Conservation (phyloP, 1,140 invertebrate genomes). For the Lasioglossum baleicum region DNA sequence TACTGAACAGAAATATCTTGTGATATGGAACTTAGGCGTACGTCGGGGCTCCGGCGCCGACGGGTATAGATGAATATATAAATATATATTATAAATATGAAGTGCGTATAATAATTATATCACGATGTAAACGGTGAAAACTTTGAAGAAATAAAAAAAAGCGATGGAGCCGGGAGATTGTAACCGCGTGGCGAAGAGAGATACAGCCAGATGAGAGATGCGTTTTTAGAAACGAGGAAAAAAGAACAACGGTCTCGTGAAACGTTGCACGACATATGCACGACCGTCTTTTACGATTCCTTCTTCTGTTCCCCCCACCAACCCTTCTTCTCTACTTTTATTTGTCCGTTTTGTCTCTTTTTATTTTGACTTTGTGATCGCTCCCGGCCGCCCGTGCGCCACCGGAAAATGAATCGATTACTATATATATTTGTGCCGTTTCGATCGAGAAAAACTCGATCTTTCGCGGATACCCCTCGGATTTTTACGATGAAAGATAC, state of each 20-base stretch:
- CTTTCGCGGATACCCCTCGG: too few relatives aligned
- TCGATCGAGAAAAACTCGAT: too few relatives aligned
- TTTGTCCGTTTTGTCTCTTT: background rate
- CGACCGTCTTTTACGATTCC: constrained; percentile 16
- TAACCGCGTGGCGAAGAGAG: constrained; percentile 11
- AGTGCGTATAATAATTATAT: constrained; percentile 44
- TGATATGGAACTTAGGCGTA: constrained; percentile 73
- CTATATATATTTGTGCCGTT: background rate
- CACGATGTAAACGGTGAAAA: constrained; percentile 39
- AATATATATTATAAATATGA: constrained; percentile 45
- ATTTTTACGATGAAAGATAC: background rate
- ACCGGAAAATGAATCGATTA: background rate
- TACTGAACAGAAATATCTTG: constrained; percentile 71
- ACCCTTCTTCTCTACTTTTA: background rate
- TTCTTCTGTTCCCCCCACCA: background rate
- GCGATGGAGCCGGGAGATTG: background rate
- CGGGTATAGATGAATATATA: constrained; percentile 52
- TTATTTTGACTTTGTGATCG: background rate
- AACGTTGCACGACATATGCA: constrained; percentile 27
- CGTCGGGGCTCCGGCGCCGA: constrained; percentile 59
- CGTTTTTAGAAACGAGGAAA: constrained; percentile 13
- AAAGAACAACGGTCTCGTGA: constrained; percentile 24
- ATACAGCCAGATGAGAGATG: background rate
- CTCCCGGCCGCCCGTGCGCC: background rate
- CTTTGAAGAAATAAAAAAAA: background rate